Evolutionary conservation across 2,113 vertebrate genomes (phyloP).

Genomic region (Pristiophorus japonicus): DNA sequence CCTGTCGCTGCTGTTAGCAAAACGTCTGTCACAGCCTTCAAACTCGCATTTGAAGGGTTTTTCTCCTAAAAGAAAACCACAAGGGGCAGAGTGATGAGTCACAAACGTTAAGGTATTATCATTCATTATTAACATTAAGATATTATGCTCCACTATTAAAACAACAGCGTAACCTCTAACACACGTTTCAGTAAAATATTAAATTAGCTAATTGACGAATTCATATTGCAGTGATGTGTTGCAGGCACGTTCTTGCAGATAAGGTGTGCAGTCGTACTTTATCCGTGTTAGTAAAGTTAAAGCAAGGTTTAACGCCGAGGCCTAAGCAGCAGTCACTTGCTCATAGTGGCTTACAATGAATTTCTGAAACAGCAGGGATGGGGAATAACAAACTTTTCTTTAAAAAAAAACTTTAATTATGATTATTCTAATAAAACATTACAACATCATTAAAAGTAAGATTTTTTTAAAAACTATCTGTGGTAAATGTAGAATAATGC

Average conservation of each 20-base stretch:
- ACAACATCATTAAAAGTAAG: background rate
- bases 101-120: slow-evolving; percentile 5
- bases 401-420: background rate
- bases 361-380: background rate
- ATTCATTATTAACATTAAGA: background rate
- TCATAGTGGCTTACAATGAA: background rate
- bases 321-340: background rate
- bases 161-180: background rate
- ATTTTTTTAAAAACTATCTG: too few relatives aligned
- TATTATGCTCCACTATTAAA: background rate
- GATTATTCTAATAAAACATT: background rate
- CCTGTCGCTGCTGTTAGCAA: slow-evolving; percentile 98
- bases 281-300: background rate
- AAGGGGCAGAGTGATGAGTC: slow-evolving; percentile 30
- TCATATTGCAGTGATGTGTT: background rate
- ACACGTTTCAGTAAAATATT: background rate
- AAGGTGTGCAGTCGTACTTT: background rate
- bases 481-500: background rate
- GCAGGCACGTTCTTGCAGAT: background rate
- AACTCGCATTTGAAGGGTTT: slow-evolving; percentile 98
- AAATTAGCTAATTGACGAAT: background rate
- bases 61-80: slow-evolving; percentile 66
- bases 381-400: background rate
- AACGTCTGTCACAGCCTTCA: slow-evolving; percentile 93
- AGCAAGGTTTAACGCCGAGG: background rate